Base-by-base conservation (phyloP, 2,888 invertebrate genomes). In the Leptura quadrifasciata region DNA sequence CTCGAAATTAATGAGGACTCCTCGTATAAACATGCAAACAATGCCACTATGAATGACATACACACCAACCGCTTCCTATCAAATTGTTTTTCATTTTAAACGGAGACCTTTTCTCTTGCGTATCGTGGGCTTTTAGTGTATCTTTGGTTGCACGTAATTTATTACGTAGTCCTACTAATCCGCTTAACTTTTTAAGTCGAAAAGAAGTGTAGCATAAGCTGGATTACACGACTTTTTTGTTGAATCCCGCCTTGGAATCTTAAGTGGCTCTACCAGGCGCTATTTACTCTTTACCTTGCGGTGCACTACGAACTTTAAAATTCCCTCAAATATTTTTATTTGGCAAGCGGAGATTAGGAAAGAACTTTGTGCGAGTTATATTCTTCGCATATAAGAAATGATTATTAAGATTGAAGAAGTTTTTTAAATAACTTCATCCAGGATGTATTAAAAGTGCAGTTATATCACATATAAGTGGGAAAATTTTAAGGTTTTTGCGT, bases 191-290 rank as follows among this genome's bases (percentile, higher is more conserved):
- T 64, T 61, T 63, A 20, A 65, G 52, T n/a, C n/a, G 39, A 12
- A 27, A 60, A 64, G 68, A 63, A 70, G 67, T 72, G 72, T 68
- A 72, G 57, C 76, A 52, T 72, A 72, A 72, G 74, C 70, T 52
- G 64, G 70, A 57, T 75, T 70, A 69, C 70, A 57, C 12, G 35
- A 18, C 20, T 58, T 35, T 61, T 63, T 63, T 39, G 18, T n/a
- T 20, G 12, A 18, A 63, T 15, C 39, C 39, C 9, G 9, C 0
- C 6, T 10, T 10, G 9, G 18, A 39, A 63, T 63, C 63, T 63
- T 63, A 63, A 63, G 39, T 63, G 63, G 39, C 63, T 18, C 17
- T 3, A 15, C 12, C 47, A 12, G 24, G 6, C 31, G 47, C 35
- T 39, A 20, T 21, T 35, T 20, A 15, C 35, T 17, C 18, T 61